phyloP scores from a whole-genome alignment of 2,797 vertebrate genomes.

The Chrosomus eos region DNA sequence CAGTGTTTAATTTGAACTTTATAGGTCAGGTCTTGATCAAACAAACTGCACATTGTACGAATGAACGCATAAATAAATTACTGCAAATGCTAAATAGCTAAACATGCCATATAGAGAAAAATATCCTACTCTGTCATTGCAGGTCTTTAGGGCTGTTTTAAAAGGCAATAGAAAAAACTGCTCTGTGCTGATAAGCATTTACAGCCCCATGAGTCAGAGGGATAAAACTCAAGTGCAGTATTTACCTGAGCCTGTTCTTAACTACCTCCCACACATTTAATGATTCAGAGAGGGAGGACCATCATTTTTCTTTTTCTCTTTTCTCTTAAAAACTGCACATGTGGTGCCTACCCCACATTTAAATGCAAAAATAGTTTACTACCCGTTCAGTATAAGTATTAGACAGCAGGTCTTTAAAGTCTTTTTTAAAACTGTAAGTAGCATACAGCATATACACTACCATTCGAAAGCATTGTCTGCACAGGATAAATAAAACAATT shows the following conservation, averaged over 20 bases:
- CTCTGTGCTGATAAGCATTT: conserved; percentile 68
- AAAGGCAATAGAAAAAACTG: conserved; percentile 46
- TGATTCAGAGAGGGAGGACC: conserved; percentile 70
- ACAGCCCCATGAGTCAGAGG: conserved; percentile 71
- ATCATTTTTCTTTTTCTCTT: conserved; percentile 49
- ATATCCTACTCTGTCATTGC: background rate
- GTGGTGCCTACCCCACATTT: conserved; percentile 62
- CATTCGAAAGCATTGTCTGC: conserved; percentile 44
- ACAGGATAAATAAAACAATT: background rate
- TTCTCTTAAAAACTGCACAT: conserved; percentile 70
- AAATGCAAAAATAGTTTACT: conserved; percentile 74
- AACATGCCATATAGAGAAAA: background rate
- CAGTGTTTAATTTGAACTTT: conserved; percentile 67
- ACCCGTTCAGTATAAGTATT: conserved; percentile 50
- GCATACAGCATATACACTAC: conserved; percentile 49
- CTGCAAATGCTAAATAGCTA: conserved; percentile 20
- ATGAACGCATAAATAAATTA: conserved; percentile 48
- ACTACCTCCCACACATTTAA: conserved; percentile 74
- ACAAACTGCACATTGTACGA: conserved; percentile 62
- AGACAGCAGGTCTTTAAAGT: background rate
- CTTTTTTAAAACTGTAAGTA: background rate
- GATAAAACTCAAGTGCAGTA: conserved; percentile 68
- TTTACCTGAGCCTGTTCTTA: conserved; percentile 74
- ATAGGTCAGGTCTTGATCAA: conserved; percentile 65
- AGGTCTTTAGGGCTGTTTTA: conserved; percentile 40